These are phyloP conservation scores for Drosophila biarmipes DNA, from an alignment of 1,140 invertebrate genomes.

Conservation along the genomic window DNA sequence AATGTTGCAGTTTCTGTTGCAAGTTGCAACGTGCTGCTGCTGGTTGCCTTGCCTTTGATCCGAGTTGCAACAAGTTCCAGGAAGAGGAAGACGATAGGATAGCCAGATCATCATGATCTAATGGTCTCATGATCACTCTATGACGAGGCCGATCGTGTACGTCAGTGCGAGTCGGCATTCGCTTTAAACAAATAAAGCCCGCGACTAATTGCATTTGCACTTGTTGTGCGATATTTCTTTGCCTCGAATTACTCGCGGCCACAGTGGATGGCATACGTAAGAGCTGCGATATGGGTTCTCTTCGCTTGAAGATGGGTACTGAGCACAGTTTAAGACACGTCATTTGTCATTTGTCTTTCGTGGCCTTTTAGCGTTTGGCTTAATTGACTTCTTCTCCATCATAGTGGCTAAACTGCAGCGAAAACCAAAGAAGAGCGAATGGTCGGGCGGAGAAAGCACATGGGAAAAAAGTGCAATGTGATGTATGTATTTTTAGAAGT, in stretches of 20 bases:
- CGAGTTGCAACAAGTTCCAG: constrained; percentile 59
- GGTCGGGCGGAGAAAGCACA: constrained; percentile 2
- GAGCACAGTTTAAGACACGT: constrained; percentile 70
- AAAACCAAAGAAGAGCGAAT: constrained; percentile 24
- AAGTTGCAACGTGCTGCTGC: constrained; percentile 1
- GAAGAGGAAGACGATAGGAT: constrained; percentile 41
- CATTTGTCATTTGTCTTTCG: constrained; percentile 80
- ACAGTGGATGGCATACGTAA: constrained; percentile 26
- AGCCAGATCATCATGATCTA: constrained; percentile 6
- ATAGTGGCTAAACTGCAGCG: constrained; percentile 14
- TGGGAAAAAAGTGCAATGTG: background rate
- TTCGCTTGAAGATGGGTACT: constrained; percentile 38
- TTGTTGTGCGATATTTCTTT: constrained; percentile 82
- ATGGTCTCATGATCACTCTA: constrained; percentile 17
- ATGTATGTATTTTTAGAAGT: background rate
- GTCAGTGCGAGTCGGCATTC: constrained; percentile 59
- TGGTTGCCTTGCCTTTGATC: constrained; percentile 15
- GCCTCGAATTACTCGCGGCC: constrained; percentile 66
- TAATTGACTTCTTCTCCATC: constrained; percentile 73
- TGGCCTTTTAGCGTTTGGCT: constrained; percentile 76
- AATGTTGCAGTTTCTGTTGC: constrained; percentile 42
- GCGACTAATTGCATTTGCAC: constrained; percentile 81
- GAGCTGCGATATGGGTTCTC: constrained; percentile 15
- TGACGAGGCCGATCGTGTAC: constrained; percentile 26
- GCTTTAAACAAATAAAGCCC: constrained; percentile 78